Base-by-base conservation (phyloP, 2,113 vertebrate genomes). In the Ammodytes marinus region DNA sequence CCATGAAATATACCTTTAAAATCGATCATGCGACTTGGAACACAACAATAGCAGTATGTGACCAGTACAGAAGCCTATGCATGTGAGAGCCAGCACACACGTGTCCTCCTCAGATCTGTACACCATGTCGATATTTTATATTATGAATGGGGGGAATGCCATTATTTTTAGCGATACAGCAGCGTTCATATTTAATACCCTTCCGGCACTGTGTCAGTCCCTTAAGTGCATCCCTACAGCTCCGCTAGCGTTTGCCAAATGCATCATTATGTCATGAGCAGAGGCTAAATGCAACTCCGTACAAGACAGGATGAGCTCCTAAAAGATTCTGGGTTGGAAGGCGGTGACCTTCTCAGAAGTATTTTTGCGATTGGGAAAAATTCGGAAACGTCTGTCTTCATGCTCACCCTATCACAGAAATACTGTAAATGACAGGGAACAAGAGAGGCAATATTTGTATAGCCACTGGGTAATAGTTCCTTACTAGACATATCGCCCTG, bases 111-210 rank as follows among this genome's bases (percentile, higher is more conserved):
- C 66, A 66, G 50, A 63, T 14, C 42, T 9, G 35, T 54, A 17
- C n/a, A 27, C 37, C 8, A 14, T 1, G 37, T 78, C 27, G 66
- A 69, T 74, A 82, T 83, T 57, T 86, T 42, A 79, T 61, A 74
- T 70, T 78, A 53, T 67, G 86, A 86, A 85, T 86, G 84, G 45
- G 39, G 84, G 45, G 39, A 84, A 78, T 40, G 80, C 82, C 82
- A 90, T 90, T 87, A 89, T 89, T 90, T 87, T 89, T 83, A 90
- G 89, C 78, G 60, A 42, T 83, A 58, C 79, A 83, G 79, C 65
- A 47, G 60, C 15, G 83, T 90, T 92, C 88, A 88, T 90, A 85
- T 90, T 89, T 90, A 88, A 92, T 91, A 86, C 46, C 69, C 69
- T 83, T 84, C 80, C 75, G 63, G 85, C 84, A 69, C 57, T 50